Conservation (phyloP, 1,140 invertebrate species). For the Apis dorsata region DNA sequence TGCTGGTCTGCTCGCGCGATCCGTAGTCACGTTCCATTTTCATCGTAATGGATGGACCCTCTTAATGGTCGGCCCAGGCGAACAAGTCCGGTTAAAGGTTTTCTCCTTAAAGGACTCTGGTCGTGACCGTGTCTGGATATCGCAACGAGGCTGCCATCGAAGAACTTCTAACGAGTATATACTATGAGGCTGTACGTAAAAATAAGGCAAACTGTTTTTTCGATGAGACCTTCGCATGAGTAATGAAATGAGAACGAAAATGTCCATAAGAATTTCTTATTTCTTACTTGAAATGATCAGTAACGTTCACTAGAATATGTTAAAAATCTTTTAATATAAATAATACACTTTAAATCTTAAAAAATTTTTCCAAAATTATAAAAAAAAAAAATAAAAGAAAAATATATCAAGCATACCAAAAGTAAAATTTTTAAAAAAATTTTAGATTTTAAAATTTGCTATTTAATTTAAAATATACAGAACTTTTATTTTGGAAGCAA, state of each 20-base stretch:
- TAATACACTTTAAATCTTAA: not conserved
- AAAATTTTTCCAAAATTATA: not conserved
- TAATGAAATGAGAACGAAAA: conserved; percentile 35
- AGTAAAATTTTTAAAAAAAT: not conserved
- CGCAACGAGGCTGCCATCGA: conserved; percentile 27
- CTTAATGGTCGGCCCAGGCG: conserved; percentile 52
- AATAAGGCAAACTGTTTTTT: conserved; percentile 29
- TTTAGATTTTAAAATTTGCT: not conserved
- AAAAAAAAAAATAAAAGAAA: too few relatives aligned
- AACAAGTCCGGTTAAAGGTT: conserved; percentile 61
- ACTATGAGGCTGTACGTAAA: conserved; percentile 5
- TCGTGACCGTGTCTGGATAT: conserved; percentile 46
- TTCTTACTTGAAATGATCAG: not conserved
- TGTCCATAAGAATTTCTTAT: conserved; percentile 10
- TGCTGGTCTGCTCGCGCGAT: not conserved
- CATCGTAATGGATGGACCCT: conserved; percentile 64
- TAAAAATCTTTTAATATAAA: not conserved
- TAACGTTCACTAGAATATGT: rapidly evolving
- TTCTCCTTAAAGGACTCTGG: conserved; percentile 62
- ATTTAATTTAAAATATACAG: not conserved
- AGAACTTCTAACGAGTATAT: conserved; percentile 47
- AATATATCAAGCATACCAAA: too few relatives aligned
- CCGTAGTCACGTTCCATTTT: conserved; percentile 55
- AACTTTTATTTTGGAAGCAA: too few relatives aligned
- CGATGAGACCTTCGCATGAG: conserved; percentile 32